Evolutionary conservation across 1,140 invertebrate species (phyloP), one percentile per base, ranked within the genome.

Genomic region (Probaryconus sp.): DNA sequence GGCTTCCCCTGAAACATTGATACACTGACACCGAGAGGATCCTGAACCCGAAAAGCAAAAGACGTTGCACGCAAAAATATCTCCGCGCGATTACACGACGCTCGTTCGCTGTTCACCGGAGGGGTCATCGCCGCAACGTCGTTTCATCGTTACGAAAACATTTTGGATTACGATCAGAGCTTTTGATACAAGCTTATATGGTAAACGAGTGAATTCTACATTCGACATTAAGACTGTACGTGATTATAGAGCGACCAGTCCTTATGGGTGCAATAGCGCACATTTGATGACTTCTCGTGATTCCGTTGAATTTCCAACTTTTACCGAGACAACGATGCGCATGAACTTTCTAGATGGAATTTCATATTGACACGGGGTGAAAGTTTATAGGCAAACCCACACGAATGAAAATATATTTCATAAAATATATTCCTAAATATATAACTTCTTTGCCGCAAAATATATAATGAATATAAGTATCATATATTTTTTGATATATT

Each of bases 121-220:
- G 81, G 68, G 79, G 80, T 82, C 80, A 79, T 51, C 24, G 38
- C n/a, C n/a, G n/a, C n/a, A n/a, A n/a, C n/a, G n/a, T n/a, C n/a
- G n/a, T 20, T 63, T 21, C 38, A 60, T 65, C 53, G 60, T 45
- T 53, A 63, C 48, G 69, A 73, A 68, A 70, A 86, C 82, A 81
- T 85, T 83, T 81, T 83, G 82, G 83, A 86, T 85, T 83, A 78
- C 77, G 81, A 85, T 85, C 79, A 79, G 28, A 75, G 74, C 70
- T 77, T 81, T 84, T 85, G 82, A 85, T 85, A 85, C 79, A 85
- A 82, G 82, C 82, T 79, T 85, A 85, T 85, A 86, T 82, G 84
- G 83, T 79, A 85, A 83, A 75, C 79, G 81, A 85, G 83, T 83
- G 81, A 79, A 82, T 83, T 82, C 75, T 75, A 81, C 79, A 81